Conservation (phyloP, 2,797 vertebrate genomes). For the Craterocephalus amniculus region DNA sequence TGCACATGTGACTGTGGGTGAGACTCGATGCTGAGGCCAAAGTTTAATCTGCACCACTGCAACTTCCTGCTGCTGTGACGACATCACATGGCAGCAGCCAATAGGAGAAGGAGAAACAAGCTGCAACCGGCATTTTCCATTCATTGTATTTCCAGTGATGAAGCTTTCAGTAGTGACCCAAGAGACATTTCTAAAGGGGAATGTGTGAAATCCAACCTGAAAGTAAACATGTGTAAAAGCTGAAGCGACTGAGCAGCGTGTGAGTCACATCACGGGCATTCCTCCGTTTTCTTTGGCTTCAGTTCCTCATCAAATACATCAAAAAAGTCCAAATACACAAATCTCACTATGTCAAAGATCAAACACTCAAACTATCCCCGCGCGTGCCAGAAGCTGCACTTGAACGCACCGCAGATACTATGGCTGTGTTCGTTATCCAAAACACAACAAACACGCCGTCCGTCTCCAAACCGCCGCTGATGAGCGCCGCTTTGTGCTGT, state of each 20-base stretch:
- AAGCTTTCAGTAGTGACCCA: background rate
- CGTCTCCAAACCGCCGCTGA: background rate
- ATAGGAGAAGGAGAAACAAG: background rate
- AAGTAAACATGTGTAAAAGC: background rate
- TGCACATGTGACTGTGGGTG: background rate
- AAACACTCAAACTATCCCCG: background rate
- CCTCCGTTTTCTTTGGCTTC: slow-evolving; percentile 1
- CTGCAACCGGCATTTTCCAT: background rate
- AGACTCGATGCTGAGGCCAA: background rate
- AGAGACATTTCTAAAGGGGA: background rate
- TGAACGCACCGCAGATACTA: background rate
- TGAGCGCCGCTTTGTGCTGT: slow-evolving; percentile 16
- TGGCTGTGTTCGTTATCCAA: slow-evolving; percentile 27
- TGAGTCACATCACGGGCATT: slow-evolving; percentile 16
- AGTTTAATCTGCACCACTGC: background rate
- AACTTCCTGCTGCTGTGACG: background rate
- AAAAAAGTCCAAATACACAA: background rate
- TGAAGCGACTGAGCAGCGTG: background rate
- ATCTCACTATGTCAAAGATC: background rate
- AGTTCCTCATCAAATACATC: background rate
- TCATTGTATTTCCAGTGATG: background rate
- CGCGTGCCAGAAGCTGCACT: background rate
- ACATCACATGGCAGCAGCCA: background rate
- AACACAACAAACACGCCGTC: slow-evolving; percentile 11
- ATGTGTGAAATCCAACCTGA: background rate